Evolutionary conservation across 2,113 vertebrate genomes (phyloP), one percentile per base, ranked within the genome.

Genomic region (Sander vitreus): DNA sequence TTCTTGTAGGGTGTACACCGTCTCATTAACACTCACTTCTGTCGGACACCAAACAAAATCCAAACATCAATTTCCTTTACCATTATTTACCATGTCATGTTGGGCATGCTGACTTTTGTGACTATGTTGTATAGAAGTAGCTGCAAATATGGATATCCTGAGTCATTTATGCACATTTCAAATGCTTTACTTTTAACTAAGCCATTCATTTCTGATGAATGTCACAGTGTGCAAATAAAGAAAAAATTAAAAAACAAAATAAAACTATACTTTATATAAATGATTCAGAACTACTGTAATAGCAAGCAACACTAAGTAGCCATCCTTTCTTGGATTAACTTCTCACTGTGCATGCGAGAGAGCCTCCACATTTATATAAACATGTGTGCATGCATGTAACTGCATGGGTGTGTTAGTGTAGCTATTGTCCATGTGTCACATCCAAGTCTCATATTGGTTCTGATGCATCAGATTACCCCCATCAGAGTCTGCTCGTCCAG

Each of bases 401-500:
- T 55, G 57, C 45, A 25, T 25, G 53, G 3, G 9, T 64, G 70
- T 48, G 39, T 30, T 6, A 18, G 73, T 65, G 64, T 65, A 77
- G 39, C 81, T 64, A 80, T 70, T 85, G 66, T 76, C 67, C 27
- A 55, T 62, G 80, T 59, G 69, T 75, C 59, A 70, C 82, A 73
- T 72, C 64, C 62, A 57, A 57, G 88, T 86, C 76, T 83, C 63
- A 79, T 88, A 85, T 83, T 70, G 43, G 88, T 81, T 78, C 25
- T 71, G 86, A 91, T 91, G 92, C 85, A 84, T 91, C 90, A 91
- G 88, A 92, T 93, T 88, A 92, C 87, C 81, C 81, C 83, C 87
- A 84, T 89, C 88, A 80, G 76, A 73, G 75, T 39, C 19, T 39
- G 73, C 23, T 64, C 62, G 73, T 86, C 90, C 85, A 76, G 83